Evolutionary conservation across 2,113 vertebrate species (phyloP), one percentile per base, ranked within the genome.

Genomic region (Albula goreensis): DNA sequence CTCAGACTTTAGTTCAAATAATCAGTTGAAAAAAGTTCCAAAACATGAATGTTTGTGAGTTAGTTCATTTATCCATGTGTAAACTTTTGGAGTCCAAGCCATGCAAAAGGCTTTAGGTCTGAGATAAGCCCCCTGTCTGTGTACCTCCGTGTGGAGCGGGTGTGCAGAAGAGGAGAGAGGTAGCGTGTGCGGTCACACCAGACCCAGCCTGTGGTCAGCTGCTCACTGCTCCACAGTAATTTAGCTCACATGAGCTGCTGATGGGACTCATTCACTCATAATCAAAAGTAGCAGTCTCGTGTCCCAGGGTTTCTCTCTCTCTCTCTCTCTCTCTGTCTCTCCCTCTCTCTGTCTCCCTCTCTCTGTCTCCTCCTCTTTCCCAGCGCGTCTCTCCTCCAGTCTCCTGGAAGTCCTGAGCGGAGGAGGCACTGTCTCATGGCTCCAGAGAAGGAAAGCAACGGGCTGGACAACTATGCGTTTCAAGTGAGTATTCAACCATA

Each of bases 191-290:
- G 41, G 31, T 48, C 50, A 41, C 63, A 63, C 63, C 31, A 63
- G 8, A 63, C 52, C 66, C 60, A 86, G 74, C 53, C 74, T 70
- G 53, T 50, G 78, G 82, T 92, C 92, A 94, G 93, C 90, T 57
- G 12, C 19, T 48, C 92, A 90, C 88, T 57, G 85, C 84, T 89
- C 88, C 87, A 56, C 10, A 88, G 85, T 93, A 93, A 94, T 93
- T 92, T 86, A 84, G 80, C 86, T 94, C 93, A 94, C 93, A 93
- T 94, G 94, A 93, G 92, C 85, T 87, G 85, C 88, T 90, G 90
- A 83, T 88, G 88, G 88, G 90, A 88, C 81, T 91, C 77, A 90
- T 89, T 93, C 92, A n/a, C 22, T 74, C 70, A 74, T n/a, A 74
- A 74, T 74, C 19, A 74, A 70, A 31, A 31, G 70, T 10, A 9